Evolutionary conservation across 2,888 invertebrate genomes (phyloP).

Genomic region (Calameuta idolon): DNA sequence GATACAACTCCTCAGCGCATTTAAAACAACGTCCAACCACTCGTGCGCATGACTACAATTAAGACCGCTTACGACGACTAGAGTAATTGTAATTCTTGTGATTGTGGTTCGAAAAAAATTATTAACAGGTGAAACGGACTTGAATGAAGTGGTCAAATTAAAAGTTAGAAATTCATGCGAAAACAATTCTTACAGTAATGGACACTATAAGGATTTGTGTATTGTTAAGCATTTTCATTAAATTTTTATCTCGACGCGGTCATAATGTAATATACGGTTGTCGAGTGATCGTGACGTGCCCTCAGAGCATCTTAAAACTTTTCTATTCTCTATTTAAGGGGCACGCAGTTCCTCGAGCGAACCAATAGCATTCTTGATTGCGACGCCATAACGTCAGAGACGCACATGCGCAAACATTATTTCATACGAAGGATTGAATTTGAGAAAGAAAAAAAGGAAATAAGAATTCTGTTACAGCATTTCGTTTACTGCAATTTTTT

Average conservation of each 20-base stretch:
- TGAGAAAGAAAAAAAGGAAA: not conserved
- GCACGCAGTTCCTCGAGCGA: slow-evolving; percentile 36
- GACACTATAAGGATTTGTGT: not conserved
- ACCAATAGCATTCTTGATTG: slow-evolving; percentile 24
- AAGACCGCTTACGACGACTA: slow-evolving; percentile 63
- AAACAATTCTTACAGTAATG: too few species aligned
- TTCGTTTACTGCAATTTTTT: slow-evolving; percentile 6
- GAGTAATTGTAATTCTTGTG: slow-evolving; percentile 44
- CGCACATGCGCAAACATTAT: not conserved
- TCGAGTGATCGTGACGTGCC: slow-evolving; percentile 37
- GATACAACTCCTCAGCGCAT: slow-evolving; percentile 45
- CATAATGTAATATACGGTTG: slow-evolving; percentile 25
- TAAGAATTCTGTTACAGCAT: not conserved
- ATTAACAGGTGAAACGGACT: not conserved
- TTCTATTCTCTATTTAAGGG: slow-evolving; percentile 36
- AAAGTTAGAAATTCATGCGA: too few species aligned
- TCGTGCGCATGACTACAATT: slow-evolving; percentile 35
- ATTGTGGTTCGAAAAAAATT: slow-evolving; percentile 14
- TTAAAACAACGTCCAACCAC: slow-evolving; percentile 51
- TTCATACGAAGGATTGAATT: not conserved
- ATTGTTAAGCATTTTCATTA: slow-evolving; percentile 14
- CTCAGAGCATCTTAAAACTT: slow-evolving; percentile 38
- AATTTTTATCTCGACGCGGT: slow-evolving; percentile 25
- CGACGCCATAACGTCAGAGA: not conserved
- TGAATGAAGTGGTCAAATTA: too few species aligned